Evolutionary conservation across 1,140 invertebrate genomes (phyloP).

Genomic region (Reticulitermes speratus): DNA sequence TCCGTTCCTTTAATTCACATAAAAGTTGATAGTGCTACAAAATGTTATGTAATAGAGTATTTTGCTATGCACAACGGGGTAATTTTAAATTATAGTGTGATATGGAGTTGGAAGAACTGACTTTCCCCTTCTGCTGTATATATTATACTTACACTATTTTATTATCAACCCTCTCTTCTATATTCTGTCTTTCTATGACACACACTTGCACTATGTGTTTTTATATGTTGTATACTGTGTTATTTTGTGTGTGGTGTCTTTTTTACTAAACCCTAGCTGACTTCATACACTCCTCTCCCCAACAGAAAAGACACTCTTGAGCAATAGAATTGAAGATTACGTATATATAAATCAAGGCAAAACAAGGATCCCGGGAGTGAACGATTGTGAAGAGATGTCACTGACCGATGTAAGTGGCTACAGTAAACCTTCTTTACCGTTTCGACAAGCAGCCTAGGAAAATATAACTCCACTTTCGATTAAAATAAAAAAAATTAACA

Average conservation of each 20-base stretch:
- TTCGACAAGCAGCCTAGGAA: background rate
- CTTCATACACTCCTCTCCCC: conserved; percentile 21
- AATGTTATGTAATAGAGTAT: no score
- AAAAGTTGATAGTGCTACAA: no score
- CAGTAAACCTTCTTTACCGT: background rate
- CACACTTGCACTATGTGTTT: background rate
- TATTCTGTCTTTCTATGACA: background rate
- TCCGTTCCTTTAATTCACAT: no score
- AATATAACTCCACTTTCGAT: no score
- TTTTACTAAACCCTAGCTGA: background rate
- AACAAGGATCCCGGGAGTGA: conserved; percentile 88
- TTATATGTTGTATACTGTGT: background rate
- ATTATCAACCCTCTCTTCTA: background rate
- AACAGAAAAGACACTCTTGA: conserved; percentile 79
- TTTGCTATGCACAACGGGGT: no score
- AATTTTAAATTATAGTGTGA: no score
- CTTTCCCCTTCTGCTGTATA: no score
- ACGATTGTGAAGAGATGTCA: conserved; percentile 89
- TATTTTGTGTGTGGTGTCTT: background rate
- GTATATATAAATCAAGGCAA: conserved; percentile 87
- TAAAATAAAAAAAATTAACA: no score
- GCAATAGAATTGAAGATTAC: conserved; percentile 82
- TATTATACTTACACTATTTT: background rate
- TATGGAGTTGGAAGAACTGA: no score
- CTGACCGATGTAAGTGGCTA: conserved; percentile 85